Base-by-base conservation (phyloP, 92 coral and sea anemone species). In the Porites rus region DNA sequence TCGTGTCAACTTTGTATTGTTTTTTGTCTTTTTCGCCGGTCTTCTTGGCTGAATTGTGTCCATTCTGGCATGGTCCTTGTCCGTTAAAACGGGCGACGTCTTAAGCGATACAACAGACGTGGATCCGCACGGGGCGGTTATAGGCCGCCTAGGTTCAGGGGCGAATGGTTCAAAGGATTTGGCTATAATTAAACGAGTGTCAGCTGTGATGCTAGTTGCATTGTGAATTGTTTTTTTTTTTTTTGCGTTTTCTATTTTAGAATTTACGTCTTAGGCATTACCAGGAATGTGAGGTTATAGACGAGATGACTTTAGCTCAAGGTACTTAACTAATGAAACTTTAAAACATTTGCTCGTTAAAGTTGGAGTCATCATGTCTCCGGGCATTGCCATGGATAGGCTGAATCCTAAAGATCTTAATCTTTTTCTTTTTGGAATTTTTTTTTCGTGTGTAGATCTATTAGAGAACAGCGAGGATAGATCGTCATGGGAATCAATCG, bases 391-490 rank as follows among this genome's bases (percentile, higher is more conserved):
- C 6, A 38, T 38, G 46, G 46, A 38, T 56, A 56, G 16, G 16
- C 13, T 10, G 61, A 56, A 56, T 56, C 13, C 61, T 56, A 14
- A 56, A 56, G 16, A 9, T 10, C 61, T 56, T 56, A 14, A 56
- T 8, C n/a, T 75, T 51, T 28, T 5, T 22, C 6, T 11, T 21
- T 13, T 11, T 25, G n/a, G 10, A 7, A 46, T 50, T 78, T 20
- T 51, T 86, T 22, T 46, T 76, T 18, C 52, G 18, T 31, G 38
- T 13, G n/a, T 72, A 95, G 96, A 93, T 79, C 78, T 95, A n/a
- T 74, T 93, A 66, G 98, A 95, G 87, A 89, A 93, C 94, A 95
- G 89, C 24, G 96, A 89, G 25, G 96, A 93, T 58, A 78, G 93
- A 59, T 91, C 92, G 60, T 91, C 98, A 0, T 84, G 96, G 93